These are phyloP conservation scores for Laticauda colubrina DNA, from an alignment of 2,113 vertebrate genomes.

Conservation along the genomic window DNA sequence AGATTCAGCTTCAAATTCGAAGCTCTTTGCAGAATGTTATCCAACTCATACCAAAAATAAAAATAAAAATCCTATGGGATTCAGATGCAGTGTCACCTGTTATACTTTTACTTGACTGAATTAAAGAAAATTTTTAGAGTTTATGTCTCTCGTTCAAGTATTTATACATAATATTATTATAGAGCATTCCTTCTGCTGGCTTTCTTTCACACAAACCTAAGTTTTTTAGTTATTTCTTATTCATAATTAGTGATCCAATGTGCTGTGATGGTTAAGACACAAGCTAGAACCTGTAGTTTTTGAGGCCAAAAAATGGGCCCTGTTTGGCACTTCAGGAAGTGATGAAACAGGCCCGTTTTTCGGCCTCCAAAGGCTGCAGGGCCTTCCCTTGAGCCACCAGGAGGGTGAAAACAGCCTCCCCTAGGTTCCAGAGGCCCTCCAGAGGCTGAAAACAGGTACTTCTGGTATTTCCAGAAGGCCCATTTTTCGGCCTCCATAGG, in stretches of 20 bases:
- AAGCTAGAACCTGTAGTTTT: too few relatives aligned
- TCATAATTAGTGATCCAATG: not conserved
- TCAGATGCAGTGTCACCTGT: not conserved
- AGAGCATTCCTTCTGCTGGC: not conserved
- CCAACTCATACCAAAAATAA: not conserved
- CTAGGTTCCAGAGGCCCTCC: too few relatives aligned
- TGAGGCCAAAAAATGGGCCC: too few relatives aligned
- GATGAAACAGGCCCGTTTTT: too few relatives aligned
- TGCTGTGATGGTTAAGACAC: not conserved
- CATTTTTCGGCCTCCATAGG: too few relatives aligned
- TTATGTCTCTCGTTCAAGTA: not conserved
- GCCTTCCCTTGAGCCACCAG: too few relatives aligned
- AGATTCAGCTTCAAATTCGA: not conserved
- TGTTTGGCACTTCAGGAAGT: too few relatives aligned
- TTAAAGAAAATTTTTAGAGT: not conserved
- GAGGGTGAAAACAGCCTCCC: too few relatives aligned
- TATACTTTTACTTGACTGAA: not conserved
- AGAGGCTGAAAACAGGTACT: too few relatives aligned
- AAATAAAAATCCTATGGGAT: not conserved
- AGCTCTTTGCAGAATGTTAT: not conserved
- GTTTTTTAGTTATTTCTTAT: not conserved
- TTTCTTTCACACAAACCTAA: not conserved
- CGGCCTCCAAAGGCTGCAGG: too few relatives aligned
- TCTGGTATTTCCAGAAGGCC: too few relatives aligned
- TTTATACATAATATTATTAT: not conserved